Conservation (phyloP, 2,113 vertebrate genomes). For the Grallaria varia region DNA sequence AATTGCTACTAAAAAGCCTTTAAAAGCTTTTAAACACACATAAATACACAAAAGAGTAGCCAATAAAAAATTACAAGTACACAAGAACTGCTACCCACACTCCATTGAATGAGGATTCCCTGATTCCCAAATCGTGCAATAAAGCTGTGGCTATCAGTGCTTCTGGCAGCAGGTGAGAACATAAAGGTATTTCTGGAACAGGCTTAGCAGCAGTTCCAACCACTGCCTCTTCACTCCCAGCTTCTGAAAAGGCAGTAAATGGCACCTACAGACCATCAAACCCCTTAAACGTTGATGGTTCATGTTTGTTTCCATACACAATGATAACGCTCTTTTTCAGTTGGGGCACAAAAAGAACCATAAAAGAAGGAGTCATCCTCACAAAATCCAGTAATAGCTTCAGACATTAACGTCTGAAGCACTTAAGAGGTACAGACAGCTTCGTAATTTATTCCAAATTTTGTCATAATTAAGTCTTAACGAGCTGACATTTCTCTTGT, state of each 20-base stretch:
- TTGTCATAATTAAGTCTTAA: slow-evolving; percentile 27
- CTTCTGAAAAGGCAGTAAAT: not conserved
- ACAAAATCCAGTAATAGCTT: not conserved
- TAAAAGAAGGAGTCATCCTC: not conserved
- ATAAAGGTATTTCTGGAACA: not conserved
- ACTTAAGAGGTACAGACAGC: slow-evolving; percentile 7
- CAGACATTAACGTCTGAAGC: not conserved
- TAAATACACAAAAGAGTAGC: not conserved
- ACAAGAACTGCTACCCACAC: not conserved
- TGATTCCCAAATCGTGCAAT: not conserved
- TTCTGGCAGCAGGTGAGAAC: not conserved
- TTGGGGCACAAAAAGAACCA: not conserved
- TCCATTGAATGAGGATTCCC: not conserved
- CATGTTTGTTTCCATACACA: not conserved
- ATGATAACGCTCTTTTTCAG: not conserved
- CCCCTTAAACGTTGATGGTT: not conserved
- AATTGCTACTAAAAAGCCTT: not conserved
- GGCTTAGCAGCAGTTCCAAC: not conserved
- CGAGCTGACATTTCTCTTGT: slow-evolving; percentile 35
- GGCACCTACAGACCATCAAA: not conserved
- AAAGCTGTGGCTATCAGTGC: not conserved
- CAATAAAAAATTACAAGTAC: not conserved
- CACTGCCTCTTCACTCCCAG: not conserved
- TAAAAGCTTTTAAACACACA: not conserved
- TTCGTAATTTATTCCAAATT: slow-evolving; percentile 28